Evolutionary conservation across 2,113 vertebrate genomes (phyloP), one percentile per base, ranked within the genome.

Genomic region (Phaethornis superciliosus): DNA sequence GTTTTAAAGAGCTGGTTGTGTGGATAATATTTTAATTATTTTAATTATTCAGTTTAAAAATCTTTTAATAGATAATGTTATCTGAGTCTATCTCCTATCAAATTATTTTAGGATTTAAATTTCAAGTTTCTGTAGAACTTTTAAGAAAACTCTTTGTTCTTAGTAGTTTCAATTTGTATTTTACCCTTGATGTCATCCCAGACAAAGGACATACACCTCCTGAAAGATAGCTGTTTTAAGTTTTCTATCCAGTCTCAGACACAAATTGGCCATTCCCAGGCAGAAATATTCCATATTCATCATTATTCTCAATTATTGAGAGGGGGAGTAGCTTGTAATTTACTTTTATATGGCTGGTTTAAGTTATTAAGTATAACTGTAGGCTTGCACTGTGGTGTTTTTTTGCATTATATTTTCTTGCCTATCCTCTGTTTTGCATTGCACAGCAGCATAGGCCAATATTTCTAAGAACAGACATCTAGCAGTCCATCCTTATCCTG

Each of bases 111-210:
- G 9, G 46, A 84, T 7, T 62, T 89, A 16, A 80, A 16, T 83
- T 93, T 42, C 42, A 70, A 59, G 51, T 55, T 93, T 77, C 42
- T 84, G 22, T 51, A 47, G 19, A 87, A 78, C 52, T 93, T 88
- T 33, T 14, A 52, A 78, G 76, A 71, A 71, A 90, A 71, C 3
- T 15, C 17, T 70, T 93, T 65, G 4, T 54, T 85, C 37, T 51
- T 78, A 75, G 49, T 58, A 33, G 4, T 62, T 93, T 77, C 19
- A 80, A 11, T 90, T 90, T 86, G 32, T 7, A 69, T 27, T 71
- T 5, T 49, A 28, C 55, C 26, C 5, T 54, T 85, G 40, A 90
- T 94, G 28, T 35, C 32, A 81, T 60, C 7, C 7, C 47, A 90
- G 28, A 59, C 1, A 51, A 90, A 84, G 15, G 10, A 19, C 19